Evolutionary conservation across 35 echinoderm and acorn worm species (phyloP).

Genomic region (Ptychodera flava): DNA sequence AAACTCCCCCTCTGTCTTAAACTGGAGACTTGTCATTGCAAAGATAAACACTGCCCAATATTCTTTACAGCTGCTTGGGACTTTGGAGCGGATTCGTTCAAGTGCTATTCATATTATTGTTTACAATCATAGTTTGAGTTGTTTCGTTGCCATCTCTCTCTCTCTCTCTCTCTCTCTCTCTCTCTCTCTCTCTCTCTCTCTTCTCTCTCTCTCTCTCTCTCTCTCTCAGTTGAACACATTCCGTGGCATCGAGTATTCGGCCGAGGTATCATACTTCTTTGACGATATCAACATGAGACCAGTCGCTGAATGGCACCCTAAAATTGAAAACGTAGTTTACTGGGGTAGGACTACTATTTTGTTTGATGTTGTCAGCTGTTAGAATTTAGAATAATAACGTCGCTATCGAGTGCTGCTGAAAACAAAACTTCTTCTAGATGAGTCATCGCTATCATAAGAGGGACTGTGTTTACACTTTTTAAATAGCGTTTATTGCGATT

Average conservation of each 20-base stretch:
- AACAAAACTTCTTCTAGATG: background rate
- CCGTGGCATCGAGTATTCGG: background rate
- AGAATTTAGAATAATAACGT: background rate
- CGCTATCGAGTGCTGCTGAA: background rate
- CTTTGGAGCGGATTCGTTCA: too few species aligned
- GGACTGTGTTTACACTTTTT: background rate
- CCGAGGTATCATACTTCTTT: background rate
- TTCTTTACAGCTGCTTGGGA: too few species aligned
- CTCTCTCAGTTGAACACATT: background rate
- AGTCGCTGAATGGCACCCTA: background rate
- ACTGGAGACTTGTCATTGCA: too few species aligned
- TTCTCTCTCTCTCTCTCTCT: background rate
- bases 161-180: background rate
- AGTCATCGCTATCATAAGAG: background rate
- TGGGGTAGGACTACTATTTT: background rate
- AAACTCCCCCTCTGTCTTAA: too few species aligned
- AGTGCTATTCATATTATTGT: background rate
- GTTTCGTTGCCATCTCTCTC: background rate
- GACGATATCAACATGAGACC: background rate
- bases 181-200: background rate
- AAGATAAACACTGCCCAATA: too few species aligned
- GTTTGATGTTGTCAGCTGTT: background rate
- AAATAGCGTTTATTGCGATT: too few species aligned
- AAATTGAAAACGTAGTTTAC: background rate
- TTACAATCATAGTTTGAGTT: background rate